phyloP scores from a whole-genome alignment of 2,113 vertebrate species.

The Ahaetulla prasina region DNA sequence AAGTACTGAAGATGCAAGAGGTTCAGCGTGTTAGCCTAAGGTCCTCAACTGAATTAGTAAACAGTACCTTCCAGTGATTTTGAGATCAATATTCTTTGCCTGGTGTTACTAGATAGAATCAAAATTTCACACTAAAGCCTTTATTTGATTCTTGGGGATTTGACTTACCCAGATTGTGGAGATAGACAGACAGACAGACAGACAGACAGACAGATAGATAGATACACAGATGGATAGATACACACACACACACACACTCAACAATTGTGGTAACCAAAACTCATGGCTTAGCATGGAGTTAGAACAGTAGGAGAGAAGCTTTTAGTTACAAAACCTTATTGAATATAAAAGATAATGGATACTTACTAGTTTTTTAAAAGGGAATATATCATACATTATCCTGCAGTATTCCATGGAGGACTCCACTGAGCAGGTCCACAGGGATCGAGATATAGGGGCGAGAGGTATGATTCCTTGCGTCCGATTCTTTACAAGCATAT shows the following conservation, averaged over 20 bases:
- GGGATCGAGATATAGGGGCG: slow-evolving; percentile 92
- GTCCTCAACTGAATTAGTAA: background rate
- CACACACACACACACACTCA: too few species aligned
- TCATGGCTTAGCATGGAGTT: background rate
- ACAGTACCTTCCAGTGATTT: background rate
- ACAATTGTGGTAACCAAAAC: background rate
- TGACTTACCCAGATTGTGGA: background rate
- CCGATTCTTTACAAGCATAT: slow-evolving; percentile 93
- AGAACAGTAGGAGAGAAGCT: background rate
- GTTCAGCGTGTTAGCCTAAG: too few species aligned
- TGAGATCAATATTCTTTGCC: background rate
- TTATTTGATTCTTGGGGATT: background rate
- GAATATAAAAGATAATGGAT: background rate
- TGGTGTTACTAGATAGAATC: background rate
- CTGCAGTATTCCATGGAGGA: slow-evolving; percentile 98
- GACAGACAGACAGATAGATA: too few species aligned
- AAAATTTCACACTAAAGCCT: background rate
- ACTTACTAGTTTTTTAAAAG: slow-evolving; percentile 88
- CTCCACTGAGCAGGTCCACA: slow-evolving; percentile 97
- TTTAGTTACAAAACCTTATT: background rate
- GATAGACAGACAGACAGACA: too few species aligned
- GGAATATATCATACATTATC: slow-evolving; percentile 96
- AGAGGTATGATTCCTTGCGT: slow-evolving; percentile 92
- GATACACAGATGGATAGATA: too few species aligned
- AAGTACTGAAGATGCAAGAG: background rate